A percentile compares a stretch with the other conserved stretches of the same genome.
Evolutionary conservation across 92 coral and sea anemone species (phyloP).

Genomic region (Ricordea florida): DNA sequence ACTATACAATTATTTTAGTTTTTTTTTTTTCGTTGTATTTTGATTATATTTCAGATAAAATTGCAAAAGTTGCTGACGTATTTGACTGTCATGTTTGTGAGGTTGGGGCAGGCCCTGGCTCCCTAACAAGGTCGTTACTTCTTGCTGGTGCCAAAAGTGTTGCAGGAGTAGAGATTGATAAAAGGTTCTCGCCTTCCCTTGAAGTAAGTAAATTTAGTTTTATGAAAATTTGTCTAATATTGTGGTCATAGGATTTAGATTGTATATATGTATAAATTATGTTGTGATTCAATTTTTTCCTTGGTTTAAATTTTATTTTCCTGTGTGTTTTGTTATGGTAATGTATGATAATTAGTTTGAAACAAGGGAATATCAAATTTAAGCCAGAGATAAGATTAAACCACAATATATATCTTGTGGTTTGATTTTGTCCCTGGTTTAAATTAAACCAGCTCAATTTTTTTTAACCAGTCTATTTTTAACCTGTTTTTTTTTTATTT

Average conservation of each 20-base stretch:
- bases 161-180: constrained; percentile 92
- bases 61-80: constrained; percentile 92
- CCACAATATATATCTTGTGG: too few relatives aligned
- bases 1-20: too few relatives aligned
- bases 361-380: too few relatives aligned
- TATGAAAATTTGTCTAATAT: too few relatives aligned
- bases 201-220: constrained; percentile 45
- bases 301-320: background rate
- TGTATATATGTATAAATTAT: background rate
- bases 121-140: constrained; percentile 88
- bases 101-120: constrained; percentile 98
- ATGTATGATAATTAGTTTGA: too few relatives aligned
- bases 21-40: background rate
- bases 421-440: too few relatives aligned
- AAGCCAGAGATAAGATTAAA: too few relatives aligned
- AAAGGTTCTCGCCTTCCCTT: constrained; percentile 92
- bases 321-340: too few relatives aligned
- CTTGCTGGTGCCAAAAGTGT: constrained; percentile 94
- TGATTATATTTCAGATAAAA: constrained; percentile 78
- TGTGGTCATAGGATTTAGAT: too few relatives aligned
- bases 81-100: constrained; percentile 98
- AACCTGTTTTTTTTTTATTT: too few relatives aligned
- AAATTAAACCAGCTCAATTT: too few relatives aligned
- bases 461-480: too few relatives aligned
- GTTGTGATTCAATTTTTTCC: background rate